A percentile compares a stretch with the other conserved stretches of the same genome.
Evolutionary conservation across 2,113 vertebrate species (phyloP).

Genomic region (Phalacrocorax aristotelis): DNA sequence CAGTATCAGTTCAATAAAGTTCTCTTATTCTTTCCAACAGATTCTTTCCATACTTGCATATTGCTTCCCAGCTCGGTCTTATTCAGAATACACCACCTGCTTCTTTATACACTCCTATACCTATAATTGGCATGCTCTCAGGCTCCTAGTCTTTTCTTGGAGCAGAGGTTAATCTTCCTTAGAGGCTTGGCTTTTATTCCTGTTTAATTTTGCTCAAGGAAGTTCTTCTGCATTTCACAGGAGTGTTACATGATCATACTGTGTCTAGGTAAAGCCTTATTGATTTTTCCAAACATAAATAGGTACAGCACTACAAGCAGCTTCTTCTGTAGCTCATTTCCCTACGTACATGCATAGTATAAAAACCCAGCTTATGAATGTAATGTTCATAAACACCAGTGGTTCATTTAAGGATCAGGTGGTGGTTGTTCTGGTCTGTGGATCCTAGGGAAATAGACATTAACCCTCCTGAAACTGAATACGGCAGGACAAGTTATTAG

Average conservation of each 20-base stretch:
- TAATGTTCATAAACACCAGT: background rate
- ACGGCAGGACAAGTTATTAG: background rate
- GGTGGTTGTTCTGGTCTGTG: background rate
- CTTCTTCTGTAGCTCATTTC: background rate
- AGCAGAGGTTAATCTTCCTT: background rate
- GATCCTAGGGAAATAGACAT: background rate
- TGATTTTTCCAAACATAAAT: slow-evolving; percentile 33
- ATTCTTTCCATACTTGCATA: background rate
- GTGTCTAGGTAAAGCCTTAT: background rate
- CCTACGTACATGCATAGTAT: background rate
- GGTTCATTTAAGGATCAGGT: slow-evolving; percentile 15
- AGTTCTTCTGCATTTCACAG: background rate
- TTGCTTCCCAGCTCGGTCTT: background rate
- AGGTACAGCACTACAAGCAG: background rate
- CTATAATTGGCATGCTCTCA: background rate
- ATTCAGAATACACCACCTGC: background rate
- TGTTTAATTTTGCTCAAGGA: slow-evolving; percentile 3
- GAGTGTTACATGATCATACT: background rate
- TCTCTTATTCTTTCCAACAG: background rate
- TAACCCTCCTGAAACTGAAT: slow-evolving; percentile 4
- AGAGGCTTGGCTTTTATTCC: background rate
- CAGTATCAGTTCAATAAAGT: background rate
- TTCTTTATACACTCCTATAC: background rate
- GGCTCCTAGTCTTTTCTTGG: background rate
- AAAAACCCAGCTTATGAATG: background rate